These are phyloP conservation scores for Heliconius ismenius DNA, from an alignment of 2,888 invertebrate genomes.

Conservation along the genomic window DNA sequence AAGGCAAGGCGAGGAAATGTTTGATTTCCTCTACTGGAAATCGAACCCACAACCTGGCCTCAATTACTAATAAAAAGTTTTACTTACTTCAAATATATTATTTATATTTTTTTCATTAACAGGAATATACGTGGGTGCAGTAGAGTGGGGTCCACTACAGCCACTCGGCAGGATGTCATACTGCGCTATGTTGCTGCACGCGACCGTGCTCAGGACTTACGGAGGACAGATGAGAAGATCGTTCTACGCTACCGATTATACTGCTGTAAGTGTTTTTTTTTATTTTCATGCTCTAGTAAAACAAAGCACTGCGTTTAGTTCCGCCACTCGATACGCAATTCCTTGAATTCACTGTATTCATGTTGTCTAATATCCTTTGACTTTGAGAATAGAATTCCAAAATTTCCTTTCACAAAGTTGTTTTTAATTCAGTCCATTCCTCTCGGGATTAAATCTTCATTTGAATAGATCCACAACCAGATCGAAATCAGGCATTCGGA, in stretches of 20 bases:
- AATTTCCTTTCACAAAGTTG: slow-evolving; percentile 30
- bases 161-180: slow-evolving; percentile 73
- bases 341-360: too few relatives aligned
- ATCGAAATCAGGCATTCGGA: slow-evolving; percentile 9
- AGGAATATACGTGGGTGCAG: slow-evolving; percentile 68
- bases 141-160: slow-evolving; percentile 76
- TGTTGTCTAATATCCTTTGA: too few relatives aligned
- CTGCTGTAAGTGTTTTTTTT: slow-evolving; percentile 64
- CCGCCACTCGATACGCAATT: too few relatives aligned
- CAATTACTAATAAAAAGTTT: too few relatives aligned
- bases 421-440: slow-evolving; percentile 42
- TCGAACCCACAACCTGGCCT: not conserved
- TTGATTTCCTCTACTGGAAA: not conserved
- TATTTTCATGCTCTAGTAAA: too few relatives aligned
- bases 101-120: slow-evolving; percentile 32
- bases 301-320: too few relatives aligned
- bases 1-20: not conserved
- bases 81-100: too few relatives aligned
- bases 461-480: slow-evolving; percentile 38
- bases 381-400: slow-evolving; percentile 6
- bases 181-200: slow-evolving; percentile 77
- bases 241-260: slow-evolving; percentile 76
- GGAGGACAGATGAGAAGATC: slow-evolving; percentile 75
- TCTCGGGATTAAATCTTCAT: slow-evolving; percentile 41
- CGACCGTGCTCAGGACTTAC: slow-evolving; percentile 71